A percentile compares a stretch with the other conserved stretches of the same genome.
These are phyloP conservation scores for Hypothenemus hampei DNA, from an alignment of 1,140 invertebrate species.

Conservation along the genomic window DNA sequence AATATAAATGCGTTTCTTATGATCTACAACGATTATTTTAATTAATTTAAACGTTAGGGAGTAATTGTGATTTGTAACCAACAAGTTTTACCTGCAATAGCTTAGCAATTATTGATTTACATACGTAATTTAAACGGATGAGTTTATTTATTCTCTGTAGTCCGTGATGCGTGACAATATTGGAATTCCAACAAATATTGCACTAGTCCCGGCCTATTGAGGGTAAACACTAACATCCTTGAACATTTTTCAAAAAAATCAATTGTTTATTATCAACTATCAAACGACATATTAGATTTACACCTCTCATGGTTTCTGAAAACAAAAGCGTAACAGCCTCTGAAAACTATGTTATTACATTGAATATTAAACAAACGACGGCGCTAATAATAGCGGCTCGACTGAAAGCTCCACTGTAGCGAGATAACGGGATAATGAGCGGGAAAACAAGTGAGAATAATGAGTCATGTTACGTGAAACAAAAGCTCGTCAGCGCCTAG, in stretches of 20 bases:
- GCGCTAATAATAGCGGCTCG: conserved; percentile 16
- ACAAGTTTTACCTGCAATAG: too few relatives aligned
- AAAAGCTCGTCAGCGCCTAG: conserved; percentile 6
- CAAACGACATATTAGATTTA: too few relatives aligned
- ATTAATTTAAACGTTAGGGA: too few relatives aligned
- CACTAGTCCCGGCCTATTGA: conserved; percentile 46
- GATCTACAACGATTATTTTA: too few relatives aligned
- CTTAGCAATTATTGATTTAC: too few relatives aligned
- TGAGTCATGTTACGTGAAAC: conserved; percentile 20
- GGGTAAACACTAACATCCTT: too few relatives aligned
- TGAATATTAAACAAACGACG: conserved; percentile 19
- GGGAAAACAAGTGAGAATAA: conserved; percentile 21
- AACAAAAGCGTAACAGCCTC: conserved; percentile 1
- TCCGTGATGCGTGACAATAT: conserved; percentile 47
- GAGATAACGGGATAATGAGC: conserved; percentile 24
- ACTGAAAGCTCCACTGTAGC: conserved; percentile 6
- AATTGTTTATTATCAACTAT: too few relatives aligned
- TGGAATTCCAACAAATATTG: conserved; percentile 41
- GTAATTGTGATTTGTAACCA: too few relatives aligned
- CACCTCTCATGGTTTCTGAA: too few relatives aligned
- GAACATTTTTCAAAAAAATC: too few relatives aligned
- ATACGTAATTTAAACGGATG: too few relatives aligned
- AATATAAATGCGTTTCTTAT: too few relatives aligned
- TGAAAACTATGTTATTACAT: conserved; percentile 9
- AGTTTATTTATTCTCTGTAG: conserved; percentile 35